These are phyloP conservation scores for Molossus molossus DNA, from an alignment of 2,797 vertebrate genomes.

Conservation along the genomic window DNA sequence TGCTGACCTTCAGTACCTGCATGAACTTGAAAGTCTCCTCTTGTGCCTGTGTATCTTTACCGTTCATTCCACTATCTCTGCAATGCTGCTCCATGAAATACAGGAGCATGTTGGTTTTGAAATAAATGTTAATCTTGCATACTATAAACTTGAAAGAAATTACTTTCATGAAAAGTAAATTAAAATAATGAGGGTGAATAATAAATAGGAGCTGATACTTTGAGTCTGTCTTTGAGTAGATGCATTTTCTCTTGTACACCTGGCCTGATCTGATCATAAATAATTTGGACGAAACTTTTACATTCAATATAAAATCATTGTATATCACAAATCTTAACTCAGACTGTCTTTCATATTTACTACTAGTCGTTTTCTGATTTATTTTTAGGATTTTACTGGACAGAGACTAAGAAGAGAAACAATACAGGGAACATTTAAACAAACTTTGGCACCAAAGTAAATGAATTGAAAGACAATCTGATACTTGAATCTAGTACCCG, in stretches of 20 bases:
- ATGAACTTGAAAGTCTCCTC: background rate
- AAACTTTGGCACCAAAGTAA: conserved; percentile 60
- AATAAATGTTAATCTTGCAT: background rate
- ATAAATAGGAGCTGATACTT: conserved; percentile 23
- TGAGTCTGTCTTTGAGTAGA: background rate
- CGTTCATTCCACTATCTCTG: background rate
- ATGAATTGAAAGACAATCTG: conserved; percentile 52
- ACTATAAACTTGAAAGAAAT: conserved; percentile 18
- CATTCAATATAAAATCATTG: conserved; percentile 8
- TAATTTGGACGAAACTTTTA: conserved; percentile 17
- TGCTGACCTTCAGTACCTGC: background rate
- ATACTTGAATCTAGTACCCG: background rate
- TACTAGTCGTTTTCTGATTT: conserved; percentile 23
- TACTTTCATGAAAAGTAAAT: conserved; percentile 37
- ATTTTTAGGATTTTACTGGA: background rate
- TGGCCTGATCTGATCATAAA: conserved; percentile 1
- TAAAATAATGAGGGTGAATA: background rate
- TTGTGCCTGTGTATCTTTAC: background rate
- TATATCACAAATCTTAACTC: conserved; percentile 13
- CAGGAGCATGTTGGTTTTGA: background rate
- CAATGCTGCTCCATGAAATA: background rate
- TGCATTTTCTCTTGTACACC: background rate
- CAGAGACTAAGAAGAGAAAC: conserved; percentile 39
- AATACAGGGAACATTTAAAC: conserved; percentile 51
- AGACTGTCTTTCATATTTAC: background rate